These are phyloP conservation scores for Mercenaria mercenaria DNA, from an alignment of 1,140 invertebrate genomes.

Conservation along the genomic window DNA sequence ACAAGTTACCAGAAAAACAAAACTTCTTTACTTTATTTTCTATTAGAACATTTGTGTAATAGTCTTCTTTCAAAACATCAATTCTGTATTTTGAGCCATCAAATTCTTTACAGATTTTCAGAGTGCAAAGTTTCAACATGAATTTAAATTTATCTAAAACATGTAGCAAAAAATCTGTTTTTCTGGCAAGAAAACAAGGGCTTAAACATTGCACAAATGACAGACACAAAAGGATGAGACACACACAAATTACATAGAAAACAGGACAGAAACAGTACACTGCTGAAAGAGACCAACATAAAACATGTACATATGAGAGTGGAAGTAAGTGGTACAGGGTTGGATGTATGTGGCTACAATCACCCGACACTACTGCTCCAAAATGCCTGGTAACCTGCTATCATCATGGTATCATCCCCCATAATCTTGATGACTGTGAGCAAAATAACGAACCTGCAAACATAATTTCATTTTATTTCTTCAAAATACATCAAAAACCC, in stretches of 20 bases:
- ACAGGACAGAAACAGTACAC: neutral
- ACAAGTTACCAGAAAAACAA: constrained; percentile 1
- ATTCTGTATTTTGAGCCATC: too few species aligned
- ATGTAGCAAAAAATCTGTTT: neutral
- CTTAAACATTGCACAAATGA: neutral
- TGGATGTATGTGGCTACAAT: constrained; percentile 26
- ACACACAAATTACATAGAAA: neutral
- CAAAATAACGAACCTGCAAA: constrained; percentile 26
- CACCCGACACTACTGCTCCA: constrained; percentile 15
- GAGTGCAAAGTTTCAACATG: too few species aligned
- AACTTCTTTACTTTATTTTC: neutral
- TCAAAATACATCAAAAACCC: too few species aligned
- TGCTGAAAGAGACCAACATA: constrained; percentile 26
- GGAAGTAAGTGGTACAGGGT: constrained; percentile 36
- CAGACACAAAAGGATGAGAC: neutral
- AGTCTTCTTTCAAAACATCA: too few species aligned
- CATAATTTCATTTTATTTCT: constrained; percentile 34
- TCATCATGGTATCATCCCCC: neutral
- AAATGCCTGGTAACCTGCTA: neutral
- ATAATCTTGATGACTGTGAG: neutral
- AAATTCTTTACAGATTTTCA: too few species aligned
- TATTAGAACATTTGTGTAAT: too few species aligned
- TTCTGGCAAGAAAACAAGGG: neutral
- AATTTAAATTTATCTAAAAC: too few species aligned
- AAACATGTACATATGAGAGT: constrained; percentile 6